A percentile compares a stretch with the other conserved stretches of the same genome.
Conservation (phyloP, 2,113 vertebrate species). For the Lagopus leucura region DNA sequence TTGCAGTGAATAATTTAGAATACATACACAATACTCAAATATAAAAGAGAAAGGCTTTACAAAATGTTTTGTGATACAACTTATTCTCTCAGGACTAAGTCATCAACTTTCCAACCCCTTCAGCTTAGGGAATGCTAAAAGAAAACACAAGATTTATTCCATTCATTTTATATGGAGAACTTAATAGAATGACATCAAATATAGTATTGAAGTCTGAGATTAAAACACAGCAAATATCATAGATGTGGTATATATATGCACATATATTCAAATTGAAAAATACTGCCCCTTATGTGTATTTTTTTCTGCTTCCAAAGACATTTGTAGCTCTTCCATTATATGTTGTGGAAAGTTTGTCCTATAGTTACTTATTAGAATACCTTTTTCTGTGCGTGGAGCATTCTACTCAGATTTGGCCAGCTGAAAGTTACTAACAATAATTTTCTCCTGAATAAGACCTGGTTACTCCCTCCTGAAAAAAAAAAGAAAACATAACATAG, state of each 20-base stretch:
- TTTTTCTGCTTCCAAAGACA: constrained; percentile 18
- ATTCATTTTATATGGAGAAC: not conserved
- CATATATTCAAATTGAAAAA: not conserved
- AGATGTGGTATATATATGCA: not conserved
- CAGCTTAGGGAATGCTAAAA: not conserved
- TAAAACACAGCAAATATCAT: constrained; percentile 21
- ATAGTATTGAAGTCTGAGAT: not conserved
- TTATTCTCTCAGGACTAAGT: not conserved
- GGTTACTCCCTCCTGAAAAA: not conserved
- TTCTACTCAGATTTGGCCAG: not conserved
- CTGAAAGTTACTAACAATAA: not conserved
- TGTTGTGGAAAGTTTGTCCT: not conserved
- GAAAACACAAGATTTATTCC: not conserved
- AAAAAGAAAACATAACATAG: not conserved
- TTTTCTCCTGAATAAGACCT: not conserved
- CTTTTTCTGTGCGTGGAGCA: not conserved
- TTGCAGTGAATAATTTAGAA: not conserved
- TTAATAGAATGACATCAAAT: constrained; percentile 13
- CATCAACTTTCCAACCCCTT: not conserved
- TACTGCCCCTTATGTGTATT: not conserved
- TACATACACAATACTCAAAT: not conserved
- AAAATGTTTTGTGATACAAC: not conserved
- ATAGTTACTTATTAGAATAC: not conserved
- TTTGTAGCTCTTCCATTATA: not conserved
- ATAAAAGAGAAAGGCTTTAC: not conserved